Percentiles rank a stretch among this genome's conserved stretches.
Conservation (phyloP, 2,888 invertebrate genomes). For the Thereva nobilitata region DNA sequence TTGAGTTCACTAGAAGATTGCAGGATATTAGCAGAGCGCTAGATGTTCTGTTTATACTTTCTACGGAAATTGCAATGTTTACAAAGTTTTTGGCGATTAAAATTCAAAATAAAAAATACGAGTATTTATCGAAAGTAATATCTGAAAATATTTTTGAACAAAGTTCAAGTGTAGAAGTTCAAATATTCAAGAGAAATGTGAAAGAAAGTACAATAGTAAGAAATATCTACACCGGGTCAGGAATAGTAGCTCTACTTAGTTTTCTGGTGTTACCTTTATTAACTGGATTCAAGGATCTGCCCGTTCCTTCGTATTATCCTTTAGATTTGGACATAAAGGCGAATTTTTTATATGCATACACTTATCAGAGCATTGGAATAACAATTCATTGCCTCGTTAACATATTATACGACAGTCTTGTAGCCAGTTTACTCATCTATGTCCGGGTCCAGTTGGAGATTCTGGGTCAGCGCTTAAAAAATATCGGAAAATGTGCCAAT, state of each 20-base stretch:
- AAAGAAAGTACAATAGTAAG: not conserved
- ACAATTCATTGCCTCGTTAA: conserved; percentile 3
- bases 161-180: not conserved
- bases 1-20: not conserved
- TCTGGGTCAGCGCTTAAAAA: conserved; percentile 2
- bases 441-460: not conserved
- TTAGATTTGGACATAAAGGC: not conserved
- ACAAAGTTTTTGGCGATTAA: conserved; percentile 11
- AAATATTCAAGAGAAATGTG: not conserved
- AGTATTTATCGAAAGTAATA: not conserved
- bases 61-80: not conserved
- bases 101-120: conserved; percentile 14
- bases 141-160: not conserved
- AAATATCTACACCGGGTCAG: not conserved
- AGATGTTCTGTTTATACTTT: not conserved
- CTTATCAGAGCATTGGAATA: conserved; percentile 4
- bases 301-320: conserved; percentile 9
- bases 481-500: not conserved
- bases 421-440: conserved; percentile 4
- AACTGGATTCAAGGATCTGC: not conserved
- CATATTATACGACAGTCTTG: conserved; percentile 6
- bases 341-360: not conserved
- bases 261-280: not conserved
- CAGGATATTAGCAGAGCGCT: conserved; percentile 1
- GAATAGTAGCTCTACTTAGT: not conserved